Evolutionary conservation across 2,113 vertebrate genomes (phyloP).

Genomic region (Bagarius yarrelli): DNA sequence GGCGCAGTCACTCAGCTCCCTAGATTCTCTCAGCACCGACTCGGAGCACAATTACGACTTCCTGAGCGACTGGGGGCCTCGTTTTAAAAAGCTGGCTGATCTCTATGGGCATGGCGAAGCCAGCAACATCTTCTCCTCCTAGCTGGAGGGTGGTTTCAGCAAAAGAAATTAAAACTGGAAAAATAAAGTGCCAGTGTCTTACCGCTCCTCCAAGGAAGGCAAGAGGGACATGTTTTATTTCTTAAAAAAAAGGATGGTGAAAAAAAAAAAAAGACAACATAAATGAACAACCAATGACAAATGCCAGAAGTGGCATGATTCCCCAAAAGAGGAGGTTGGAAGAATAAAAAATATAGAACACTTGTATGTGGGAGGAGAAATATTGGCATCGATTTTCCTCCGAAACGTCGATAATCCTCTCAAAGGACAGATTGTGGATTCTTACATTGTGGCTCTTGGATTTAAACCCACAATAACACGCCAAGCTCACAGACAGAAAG

Average conservation of each 20-base stretch:
- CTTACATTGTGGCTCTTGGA: constrained; percentile 32
- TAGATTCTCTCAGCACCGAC: constrained; percentile 83
- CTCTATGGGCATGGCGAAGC: constrained; percentile 78
- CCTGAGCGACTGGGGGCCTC: constrained; percentile 87
- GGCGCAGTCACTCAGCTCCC: constrained; percentile 83
- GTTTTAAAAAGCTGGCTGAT: constrained; percentile 86
- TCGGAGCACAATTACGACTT: constrained; percentile 89
- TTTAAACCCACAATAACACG: constrained; percentile 33
- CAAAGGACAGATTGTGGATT: constrained; percentile 32
- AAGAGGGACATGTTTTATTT: constrained; percentile 4
- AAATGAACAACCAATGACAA: not conserved
- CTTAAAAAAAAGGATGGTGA: not conserved
- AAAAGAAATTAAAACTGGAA: not conserved
- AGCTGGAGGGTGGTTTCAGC: constrained; percentile 58
- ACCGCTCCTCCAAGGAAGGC: constrained; percentile 23
- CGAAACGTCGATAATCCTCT: constrained; percentile 25
- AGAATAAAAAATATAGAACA: constrained; percentile 24
- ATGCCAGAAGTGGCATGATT: not conserved
- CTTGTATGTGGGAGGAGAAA: constrained; percentile 29
- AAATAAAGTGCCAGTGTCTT: constrained; percentile 46
- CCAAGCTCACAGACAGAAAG: constrained; percentile 34
- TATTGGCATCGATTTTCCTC: constrained; percentile 34
- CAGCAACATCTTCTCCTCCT: constrained; percentile 79
- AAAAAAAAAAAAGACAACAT: not conserved
- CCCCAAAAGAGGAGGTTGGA: constrained; percentile 1